phyloP scores from a whole-genome alignment of 2,113 vertebrate genomes.

The Burhinus oedicnemus region DNA sequence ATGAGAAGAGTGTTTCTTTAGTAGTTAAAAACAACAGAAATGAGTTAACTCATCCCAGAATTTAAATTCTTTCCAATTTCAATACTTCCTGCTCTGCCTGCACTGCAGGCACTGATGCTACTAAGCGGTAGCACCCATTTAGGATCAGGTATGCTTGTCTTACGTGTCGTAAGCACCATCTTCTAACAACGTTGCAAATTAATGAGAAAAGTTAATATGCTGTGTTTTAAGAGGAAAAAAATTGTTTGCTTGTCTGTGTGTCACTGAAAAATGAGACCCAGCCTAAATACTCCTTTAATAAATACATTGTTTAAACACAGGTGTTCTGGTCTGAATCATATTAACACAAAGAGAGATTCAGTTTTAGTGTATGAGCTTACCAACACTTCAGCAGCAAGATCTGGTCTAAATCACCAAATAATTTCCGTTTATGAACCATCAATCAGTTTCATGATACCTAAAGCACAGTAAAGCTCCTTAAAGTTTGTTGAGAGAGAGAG shows the following conservation, averaged over 20 bases:
- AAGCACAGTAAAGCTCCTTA: background rate
- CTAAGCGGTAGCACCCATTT: background rate
- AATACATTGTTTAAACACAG: background rate
- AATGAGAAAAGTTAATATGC: background rate
- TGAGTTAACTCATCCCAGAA: background rate
- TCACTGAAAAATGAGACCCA: background rate
- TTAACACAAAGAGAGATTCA: background rate
- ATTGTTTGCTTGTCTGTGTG: background rate
- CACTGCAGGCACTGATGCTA: background rate
- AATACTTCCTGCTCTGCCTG: background rate
- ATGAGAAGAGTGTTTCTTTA: background rate
- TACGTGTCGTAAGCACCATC: rapidly evolving
- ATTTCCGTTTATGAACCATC: background rate
- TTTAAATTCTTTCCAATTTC: background rate
- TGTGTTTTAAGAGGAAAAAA: background rate
- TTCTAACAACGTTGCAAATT: background rate
- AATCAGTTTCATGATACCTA: background rate
- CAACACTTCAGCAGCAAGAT: background rate
- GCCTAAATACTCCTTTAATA: background rate
- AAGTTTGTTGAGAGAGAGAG: background rate
- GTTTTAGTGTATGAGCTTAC: background rate
- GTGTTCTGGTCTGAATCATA: background rate
- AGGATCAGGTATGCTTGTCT: background rate
- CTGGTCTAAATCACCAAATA: background rate
- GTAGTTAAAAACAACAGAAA: background rate